A percentile compares a stretch with the other conserved stretches of the same genome.
phyloP scores from a whole-genome alignment of 2,888 invertebrate species.

The Dicycla oo region DNA sequence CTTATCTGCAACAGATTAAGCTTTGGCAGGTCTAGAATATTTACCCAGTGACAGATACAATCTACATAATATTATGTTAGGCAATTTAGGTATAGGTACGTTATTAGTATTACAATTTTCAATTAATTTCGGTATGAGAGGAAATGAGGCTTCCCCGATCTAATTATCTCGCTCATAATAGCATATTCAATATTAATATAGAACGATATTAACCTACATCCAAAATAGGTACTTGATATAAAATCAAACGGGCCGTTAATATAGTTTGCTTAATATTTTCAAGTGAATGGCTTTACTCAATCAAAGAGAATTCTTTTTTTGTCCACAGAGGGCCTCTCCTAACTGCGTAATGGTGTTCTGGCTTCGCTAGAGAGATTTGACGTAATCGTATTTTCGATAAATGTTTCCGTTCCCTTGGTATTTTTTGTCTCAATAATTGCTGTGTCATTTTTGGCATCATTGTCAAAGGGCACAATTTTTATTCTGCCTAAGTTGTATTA shows the following conservation, averaged over 20 bases:
- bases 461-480: background rate
- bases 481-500: background rate
- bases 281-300: conserved; percentile 29
- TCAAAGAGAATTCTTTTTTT: conserved; percentile 24
- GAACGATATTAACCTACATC: conserved; percentile 26
- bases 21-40: background rate
- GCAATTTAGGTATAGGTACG: background rate
- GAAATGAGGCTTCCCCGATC: conserved; percentile 17
- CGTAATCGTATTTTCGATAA: conserved; percentile 46
- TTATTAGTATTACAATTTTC: conserved; percentile 25
- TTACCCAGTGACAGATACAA: conserved; percentile 2
- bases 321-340: conserved; percentile 34
- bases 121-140: conserved; percentile 25
- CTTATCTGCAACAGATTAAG: background rate
- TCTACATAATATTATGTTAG: background rate
- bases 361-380: conserved; percentile 30
- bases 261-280: conserved; percentile 27
- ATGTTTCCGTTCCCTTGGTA: conserved; percentile 18
- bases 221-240: conserved; percentile 10
- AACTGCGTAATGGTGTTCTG: conserved; percentile 40
- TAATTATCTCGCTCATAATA: conserved; percentile 23
- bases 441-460: background rate
- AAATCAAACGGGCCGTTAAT: conserved; percentile 3
- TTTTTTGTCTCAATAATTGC: conserved; percentile 2
- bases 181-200: conserved; percentile 29